These are phyloP conservation scores for Polyommatus icarus DNA, from an alignment of 2,888 invertebrate species.

Conservation along the genomic window DNA sequence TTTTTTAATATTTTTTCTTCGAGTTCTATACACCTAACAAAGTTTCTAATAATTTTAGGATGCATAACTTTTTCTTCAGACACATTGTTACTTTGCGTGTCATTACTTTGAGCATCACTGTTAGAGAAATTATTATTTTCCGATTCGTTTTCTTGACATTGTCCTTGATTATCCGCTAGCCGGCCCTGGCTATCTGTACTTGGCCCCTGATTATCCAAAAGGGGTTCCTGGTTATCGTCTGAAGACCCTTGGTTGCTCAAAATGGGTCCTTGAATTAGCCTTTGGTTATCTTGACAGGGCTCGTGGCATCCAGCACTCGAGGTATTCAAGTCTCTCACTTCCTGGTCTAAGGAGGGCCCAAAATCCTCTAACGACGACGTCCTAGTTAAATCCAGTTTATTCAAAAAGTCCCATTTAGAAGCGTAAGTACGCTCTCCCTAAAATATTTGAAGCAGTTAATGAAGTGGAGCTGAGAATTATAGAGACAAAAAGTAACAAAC, in stretches of 20 bases:
- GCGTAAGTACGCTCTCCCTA: not conserved
- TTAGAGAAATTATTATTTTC: not conserved
- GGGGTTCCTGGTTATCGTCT: not conserved
- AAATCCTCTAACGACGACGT: not conserved
- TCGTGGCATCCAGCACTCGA: not conserved
- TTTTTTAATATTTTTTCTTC: slow-evolving; percentile 46
- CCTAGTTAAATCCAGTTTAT: not conserved
- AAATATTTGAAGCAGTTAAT: not conserved
- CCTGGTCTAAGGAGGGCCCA: not conserved
- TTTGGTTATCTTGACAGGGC: slow-evolving; percentile 3
- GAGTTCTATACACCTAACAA: slow-evolving; percentile 48
- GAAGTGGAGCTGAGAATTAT: too few relatives aligned
- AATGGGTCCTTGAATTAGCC: not conserved
- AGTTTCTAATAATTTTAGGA: slow-evolving; percentile 53
- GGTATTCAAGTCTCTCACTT: not conserved
- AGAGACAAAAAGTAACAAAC: too few relatives aligned
- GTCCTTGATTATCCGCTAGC: not conserved
- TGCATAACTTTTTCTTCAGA: slow-evolving; percentile 32
- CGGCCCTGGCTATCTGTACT: not conserved
- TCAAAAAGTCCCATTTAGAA: not conserved
- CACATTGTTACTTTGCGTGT: not conserved
- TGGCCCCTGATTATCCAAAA: not conserved
- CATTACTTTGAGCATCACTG: slow-evolving; percentile 2
- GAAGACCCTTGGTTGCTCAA: not conserved
- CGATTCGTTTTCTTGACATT: not conserved